phyloP scores from a whole-genome alignment of 2,888 invertebrate species.

The Strigamia maritima region DNA sequence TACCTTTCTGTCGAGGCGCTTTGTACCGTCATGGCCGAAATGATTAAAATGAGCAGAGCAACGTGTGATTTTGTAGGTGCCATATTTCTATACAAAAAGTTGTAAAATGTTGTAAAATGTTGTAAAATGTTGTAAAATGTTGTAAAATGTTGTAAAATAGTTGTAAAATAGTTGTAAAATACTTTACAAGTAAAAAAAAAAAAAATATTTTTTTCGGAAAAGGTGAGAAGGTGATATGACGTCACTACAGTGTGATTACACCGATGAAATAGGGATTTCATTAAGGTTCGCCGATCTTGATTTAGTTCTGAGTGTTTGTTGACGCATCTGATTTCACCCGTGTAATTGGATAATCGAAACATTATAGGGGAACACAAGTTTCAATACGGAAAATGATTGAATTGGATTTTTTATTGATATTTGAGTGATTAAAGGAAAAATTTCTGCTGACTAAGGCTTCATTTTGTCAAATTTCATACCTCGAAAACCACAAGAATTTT shows the following conservation, averaged over 20 bases:
- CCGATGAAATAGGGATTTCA: background rate
- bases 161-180: background rate
- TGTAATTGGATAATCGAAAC: conserved; percentile 20
- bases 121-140: background rate
- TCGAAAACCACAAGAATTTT: conserved; percentile 5
- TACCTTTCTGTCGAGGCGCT: conserved; percentile 2
- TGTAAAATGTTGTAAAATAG: background rate
- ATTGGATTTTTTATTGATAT: background rate
- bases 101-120: background rate
- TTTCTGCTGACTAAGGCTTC: conserved; percentile 1
- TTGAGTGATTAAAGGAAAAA: background rate
- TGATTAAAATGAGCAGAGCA: background rate
- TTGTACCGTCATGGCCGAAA: background rate
- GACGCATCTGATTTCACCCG: conserved; percentile 6
- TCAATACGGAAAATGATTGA: background rate
- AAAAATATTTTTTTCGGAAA: background rate
- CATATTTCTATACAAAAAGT: background rate
- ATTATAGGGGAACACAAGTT: background rate
- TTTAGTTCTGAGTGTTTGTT: conserved; percentile 14
- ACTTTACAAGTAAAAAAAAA: too few species aligned
- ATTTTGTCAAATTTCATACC: background rate
- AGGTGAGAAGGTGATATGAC: background rate
- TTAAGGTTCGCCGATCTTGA: background rate
- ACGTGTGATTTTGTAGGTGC: background rate
- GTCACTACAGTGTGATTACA: background rate